Evolutionary conservation across 2,797 vertebrate species (phyloP), one percentile per base, ranked within the genome.

Genomic region (Busarellus nigricollis): DNA sequence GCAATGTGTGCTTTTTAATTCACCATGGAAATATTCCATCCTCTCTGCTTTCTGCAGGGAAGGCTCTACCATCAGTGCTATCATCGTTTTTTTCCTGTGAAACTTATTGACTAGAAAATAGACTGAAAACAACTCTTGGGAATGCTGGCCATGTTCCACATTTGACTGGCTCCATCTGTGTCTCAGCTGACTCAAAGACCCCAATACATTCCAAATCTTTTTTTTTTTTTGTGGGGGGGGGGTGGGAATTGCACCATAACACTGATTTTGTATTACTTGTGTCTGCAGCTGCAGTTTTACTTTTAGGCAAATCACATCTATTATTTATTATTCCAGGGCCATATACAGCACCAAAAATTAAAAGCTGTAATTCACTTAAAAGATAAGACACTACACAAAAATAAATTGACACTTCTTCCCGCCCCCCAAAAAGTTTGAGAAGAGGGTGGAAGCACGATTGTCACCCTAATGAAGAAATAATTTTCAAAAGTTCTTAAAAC

Each of bases 1-100:
- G 87, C 52, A 94, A 83, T 61, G 54, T 65, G 67, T 87, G 79
- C 77, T 87, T 96, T 96, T 93, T 81, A 93, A 94, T 94, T 89
- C 69, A 90, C n/a, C 13, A 50, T 58, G 72, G 76, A 95, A 92
- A 83, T 89, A 74, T 42, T 83, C 67, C 40, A 83, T 78, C 69
- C 42, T 82, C 66, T 67, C 52, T 83, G 35, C 49, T 92, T 93
- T 91, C 86, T 89, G 40, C 63, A 73, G 52, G 44, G 40, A 91
- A 89, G 63, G 54, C 2, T 2, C 61, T 66, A 58, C 28, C 26
- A 45, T 90, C 70, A 84, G 14, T 5, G 5, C 4, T 33, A 83
- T 31, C 4, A 0, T 54, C 0, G 13, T 21, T 40, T 62, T 81
- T 71, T 49, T 40, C 24, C 54, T 3, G 4, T 81, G 82, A 87